Conservation (phyloP, 1,140 invertebrate species). For the Trichonephila inaurata region DNA sequence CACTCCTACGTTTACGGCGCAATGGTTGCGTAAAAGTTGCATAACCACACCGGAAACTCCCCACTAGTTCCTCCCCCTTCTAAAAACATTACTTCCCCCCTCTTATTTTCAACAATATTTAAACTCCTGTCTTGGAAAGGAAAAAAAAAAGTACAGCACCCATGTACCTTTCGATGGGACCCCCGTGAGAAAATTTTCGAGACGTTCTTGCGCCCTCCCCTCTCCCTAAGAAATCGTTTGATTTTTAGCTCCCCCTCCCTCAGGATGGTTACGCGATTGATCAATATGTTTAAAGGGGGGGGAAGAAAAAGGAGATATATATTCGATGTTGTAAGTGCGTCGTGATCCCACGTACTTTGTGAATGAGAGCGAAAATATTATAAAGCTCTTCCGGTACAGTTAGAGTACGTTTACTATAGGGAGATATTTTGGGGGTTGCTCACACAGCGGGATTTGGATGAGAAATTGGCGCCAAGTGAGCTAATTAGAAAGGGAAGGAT, state of each 20-base stretch:
- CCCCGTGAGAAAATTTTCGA: slow-evolving; percentile 72
- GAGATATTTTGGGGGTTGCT: slow-evolving; percentile 60
- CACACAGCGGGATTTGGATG: no score
- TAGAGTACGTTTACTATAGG: slow-evolving; percentile 55
- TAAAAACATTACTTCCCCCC: slow-evolving; percentile 18
- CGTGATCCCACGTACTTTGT: slow-evolving; percentile 75
- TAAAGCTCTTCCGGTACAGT: slow-evolving; percentile 75
- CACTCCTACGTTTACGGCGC: slow-evolving; percentile 74
- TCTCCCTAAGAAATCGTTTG: slow-evolving; percentile 60
- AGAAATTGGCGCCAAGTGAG: slow-evolving; percentile 35
- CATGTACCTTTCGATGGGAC: slow-evolving; percentile 52
- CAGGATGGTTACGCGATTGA: slow-evolving; percentile 47
- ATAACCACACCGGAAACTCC: slow-evolving; percentile 49
- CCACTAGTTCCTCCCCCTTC: neutral
- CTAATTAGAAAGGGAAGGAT: slow-evolving; percentile 73
- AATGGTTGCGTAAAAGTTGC: slow-evolving; percentile 70
- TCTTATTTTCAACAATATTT: slow-evolving; percentile 68
- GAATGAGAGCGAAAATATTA: slow-evolving; percentile 76
- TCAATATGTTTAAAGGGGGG: slow-evolving; percentile 58
- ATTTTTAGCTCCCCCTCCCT: slow-evolving; percentile 11
- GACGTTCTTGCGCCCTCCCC: slow-evolving; percentile 13
- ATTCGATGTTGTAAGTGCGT: slow-evolving; percentile 46
- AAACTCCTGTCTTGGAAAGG: slow-evolving; percentile 41
- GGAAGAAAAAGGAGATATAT: neutral
- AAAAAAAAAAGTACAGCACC: slow-evolving; percentile 53